Base-by-base conservation (phyloP, 2,113 vertebrate species). In the Burhinus bistriatus region DNA sequence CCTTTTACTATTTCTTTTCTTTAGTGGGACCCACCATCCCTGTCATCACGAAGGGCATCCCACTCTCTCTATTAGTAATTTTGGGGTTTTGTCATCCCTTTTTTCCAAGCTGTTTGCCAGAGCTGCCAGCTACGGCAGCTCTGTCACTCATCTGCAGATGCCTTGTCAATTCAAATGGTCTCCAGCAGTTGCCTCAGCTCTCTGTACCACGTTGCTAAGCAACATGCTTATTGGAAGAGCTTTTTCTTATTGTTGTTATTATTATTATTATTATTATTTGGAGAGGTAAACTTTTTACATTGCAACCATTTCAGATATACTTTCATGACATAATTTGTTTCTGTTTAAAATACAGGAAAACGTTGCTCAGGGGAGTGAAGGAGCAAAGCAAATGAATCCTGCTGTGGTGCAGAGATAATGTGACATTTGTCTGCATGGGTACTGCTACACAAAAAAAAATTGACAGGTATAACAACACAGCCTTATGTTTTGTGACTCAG, bases 121-220 rank as follows among this genome's bases (percentile, higher is more conserved):
- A 95, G 62, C 55, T 95, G 26, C 75, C 32, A 26, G 83, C 30
- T 38, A 93, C n/a, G 10, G 81, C 81, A 68, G 36, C 57, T 81
- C 80, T 6, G 2, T 62, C 45, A 84, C 52, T 90, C 82, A 61
- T 84, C 47, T 76, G 89, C 75, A 95, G 66, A 94, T 96, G 64
- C 83, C 80, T 93, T 96, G 87, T 97, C 95, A 95, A 66, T 97
- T 94, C 82, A 3, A 94, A 95, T 38, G 69, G 93, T 86, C 69
- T 86, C 38, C 68, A 95, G 95, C 96, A 90, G 78, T 88, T 3
- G 5, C 83, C 96, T 83, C 89, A 95, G 90, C 84, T 88, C 87
- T 91, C 87, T 77, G 91, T 49, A 87, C 97, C 88, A 32, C 1
- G 96, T 98, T 98, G 97, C 98, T 97, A 98, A 95, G 98, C 97